Conservation (phyloP, 2,797 vertebrate species). For the Typhlichthys eigenmanni region DNA sequence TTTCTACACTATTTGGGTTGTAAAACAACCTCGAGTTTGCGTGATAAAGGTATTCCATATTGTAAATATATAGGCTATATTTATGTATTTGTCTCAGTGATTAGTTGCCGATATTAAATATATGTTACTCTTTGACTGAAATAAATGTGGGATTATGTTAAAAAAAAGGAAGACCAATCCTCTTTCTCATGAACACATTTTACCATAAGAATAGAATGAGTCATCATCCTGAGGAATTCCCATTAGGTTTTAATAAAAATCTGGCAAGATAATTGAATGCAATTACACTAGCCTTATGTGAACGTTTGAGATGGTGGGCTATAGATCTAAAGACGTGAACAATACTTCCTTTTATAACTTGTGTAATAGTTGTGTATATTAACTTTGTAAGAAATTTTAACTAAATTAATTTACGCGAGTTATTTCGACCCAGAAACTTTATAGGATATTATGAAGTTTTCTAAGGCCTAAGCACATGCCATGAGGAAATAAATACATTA, state of each 20-base stretch:
- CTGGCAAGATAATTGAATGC: constrained; percentile 69
- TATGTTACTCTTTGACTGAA: constrained; percentile 13
- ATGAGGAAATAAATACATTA: too few relatives aligned
- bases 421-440: constrained; percentile 5
- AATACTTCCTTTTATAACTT: constrained; percentile 60
- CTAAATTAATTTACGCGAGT: constrained; percentile 19
- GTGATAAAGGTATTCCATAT: constrained; percentile 53
- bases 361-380: constrained; percentile 71
- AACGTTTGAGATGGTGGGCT: constrained; percentile 57
- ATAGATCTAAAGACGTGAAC: constrained; percentile 48
- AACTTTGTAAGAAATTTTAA: constrained; percentile 55
- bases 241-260: constrained; percentile 68
- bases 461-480: background rate
- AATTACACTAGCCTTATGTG: constrained; percentile 68
- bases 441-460: background rate
- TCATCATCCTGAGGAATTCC: constrained; percentile 51
- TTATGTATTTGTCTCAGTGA: constrained; percentile 40
- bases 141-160: constrained; percentile 22
- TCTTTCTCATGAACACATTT: constrained; percentile 33
- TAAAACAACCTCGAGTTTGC: constrained; percentile 57
- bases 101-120: constrained; percentile 13
- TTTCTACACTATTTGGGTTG: constrained; percentile 43
- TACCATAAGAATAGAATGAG: constrained; percentile 34
- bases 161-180: background rate
- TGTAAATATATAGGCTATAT: constrained; percentile 26